Evolutionary conservation across 2,113 vertebrate species (phyloP).

Genomic region (Corythoichthys intestinalis): DNA sequence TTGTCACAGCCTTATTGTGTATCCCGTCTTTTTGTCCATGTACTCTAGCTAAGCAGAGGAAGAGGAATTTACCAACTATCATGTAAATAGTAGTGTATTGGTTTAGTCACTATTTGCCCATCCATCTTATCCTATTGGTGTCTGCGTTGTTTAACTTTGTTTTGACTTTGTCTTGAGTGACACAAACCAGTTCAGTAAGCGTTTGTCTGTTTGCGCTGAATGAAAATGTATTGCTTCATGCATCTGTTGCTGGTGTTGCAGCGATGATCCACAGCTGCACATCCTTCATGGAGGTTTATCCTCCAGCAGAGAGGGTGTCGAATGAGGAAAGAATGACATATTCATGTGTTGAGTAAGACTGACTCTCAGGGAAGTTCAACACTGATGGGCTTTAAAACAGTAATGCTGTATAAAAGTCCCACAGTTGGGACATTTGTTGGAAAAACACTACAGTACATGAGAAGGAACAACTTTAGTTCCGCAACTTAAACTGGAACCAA

Average conservation of each 20-base stretch:
- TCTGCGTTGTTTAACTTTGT: neutral
- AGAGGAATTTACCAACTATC: neutral
- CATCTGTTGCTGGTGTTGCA: neutral
- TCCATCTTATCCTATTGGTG: neutral
- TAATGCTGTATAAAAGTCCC: neutral
- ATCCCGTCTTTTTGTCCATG: too few relatives aligned
- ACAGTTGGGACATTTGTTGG: neutral
- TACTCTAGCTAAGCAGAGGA: neutral
- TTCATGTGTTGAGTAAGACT: neutral
- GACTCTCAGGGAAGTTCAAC: constrained; percentile 3
- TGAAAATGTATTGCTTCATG: constrained; percentile 3
- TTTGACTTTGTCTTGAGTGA: neutral
- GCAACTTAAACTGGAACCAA: neutral
- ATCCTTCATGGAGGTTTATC: constrained; percentile 15
- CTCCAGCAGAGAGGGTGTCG: constrained; percentile 8
- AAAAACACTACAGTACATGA: neutral
- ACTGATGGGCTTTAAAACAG: constrained; percentile 4
- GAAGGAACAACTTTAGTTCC: neutral
- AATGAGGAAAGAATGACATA: constrained; percentile 12
- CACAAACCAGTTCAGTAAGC: neutral
- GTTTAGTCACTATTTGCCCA: neutral
- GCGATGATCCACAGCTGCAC: constrained; percentile 22
- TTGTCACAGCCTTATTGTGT: constrained; percentile 1
- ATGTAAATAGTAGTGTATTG: neutral
- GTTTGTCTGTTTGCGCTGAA: constrained; percentile 7